Evolutionary conservation across 2,797 vertebrate genomes (phyloP), one percentile per base, ranked within the genome.

Genomic region (Myotis myotis): DNA sequence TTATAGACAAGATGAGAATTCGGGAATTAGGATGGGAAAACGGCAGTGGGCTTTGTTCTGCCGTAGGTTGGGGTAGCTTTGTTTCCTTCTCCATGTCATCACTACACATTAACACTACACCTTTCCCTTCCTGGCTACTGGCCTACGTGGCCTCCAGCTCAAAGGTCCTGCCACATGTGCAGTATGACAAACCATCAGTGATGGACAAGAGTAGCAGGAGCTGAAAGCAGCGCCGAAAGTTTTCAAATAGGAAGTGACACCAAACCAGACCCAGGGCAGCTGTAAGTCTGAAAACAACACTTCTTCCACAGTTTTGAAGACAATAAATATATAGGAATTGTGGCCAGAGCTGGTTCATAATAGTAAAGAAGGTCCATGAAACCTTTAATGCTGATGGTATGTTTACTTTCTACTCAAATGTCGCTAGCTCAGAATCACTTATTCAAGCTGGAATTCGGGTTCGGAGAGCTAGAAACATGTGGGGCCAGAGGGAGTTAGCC

Each of bases 211-310:
- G 25, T 10, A 53, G 44, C 30, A 57, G 80, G 72, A 71, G 20
- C 15, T 78, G 83, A 93, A 75, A 94, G 88, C 22, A 91, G 71
- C 57, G 33, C 28, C 75, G 94, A 57, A 91, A 22, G 19, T 84
- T 93, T 96, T 97, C 64, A 91, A 72, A 79, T 62, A 78, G 87
- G 85, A 95, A 97, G 92, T 82, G 80, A 79, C 47, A 81, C 25
- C 71, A 89, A 90, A 71, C 30, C 82, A 94, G 87, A 75, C 36
- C 19, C 49, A 89, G 47, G 44, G 90, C 75, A 97, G 75, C 86
- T 90, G 68, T 6, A 16, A 55, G 10, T 87, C 88, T 76, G 68
- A 92, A 94, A 91, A 74, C 2, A 84, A 38, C 16, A 64, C 23
- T 51, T 60, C 51, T 90, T 81, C 57, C 44, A 72, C 3, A 8